phyloP scores from a whole-genome alignment of 2,797 vertebrate genomes.

The Bradypodion ventrale region DNA sequence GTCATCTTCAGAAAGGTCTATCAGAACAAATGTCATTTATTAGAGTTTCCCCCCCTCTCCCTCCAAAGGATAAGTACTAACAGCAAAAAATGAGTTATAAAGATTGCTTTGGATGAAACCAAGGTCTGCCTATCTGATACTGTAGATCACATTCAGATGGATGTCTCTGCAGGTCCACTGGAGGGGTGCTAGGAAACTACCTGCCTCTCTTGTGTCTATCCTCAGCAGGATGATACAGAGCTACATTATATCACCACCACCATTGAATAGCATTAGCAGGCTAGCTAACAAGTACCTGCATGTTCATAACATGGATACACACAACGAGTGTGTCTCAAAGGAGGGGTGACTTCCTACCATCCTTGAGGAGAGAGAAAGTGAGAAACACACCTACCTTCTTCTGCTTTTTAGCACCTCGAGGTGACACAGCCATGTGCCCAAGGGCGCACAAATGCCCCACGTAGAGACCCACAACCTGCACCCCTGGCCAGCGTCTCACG shows the following conservation, averaged over 20 bases:
- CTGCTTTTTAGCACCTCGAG: background rate
- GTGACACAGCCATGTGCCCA: background rate
- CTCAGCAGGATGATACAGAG: too few species aligned
- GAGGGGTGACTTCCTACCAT: background rate
- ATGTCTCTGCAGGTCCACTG: background rate
- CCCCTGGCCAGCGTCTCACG: too few species aligned
- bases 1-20: background rate
- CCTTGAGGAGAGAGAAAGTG: background rate
- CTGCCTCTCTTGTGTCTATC: background rate
- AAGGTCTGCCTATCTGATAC: background rate
- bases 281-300: background rate
- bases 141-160: background rate
- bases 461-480: background rate
- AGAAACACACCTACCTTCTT: background rate
- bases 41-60: background rate
- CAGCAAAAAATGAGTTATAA: background rate
- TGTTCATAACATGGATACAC: background rate
- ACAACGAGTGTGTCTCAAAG: background rate
- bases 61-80: background rate
- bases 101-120: background rate
- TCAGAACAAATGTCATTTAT: background rate
- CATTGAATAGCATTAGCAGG: too few species aligned
- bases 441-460: background rate
- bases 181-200: background rate
- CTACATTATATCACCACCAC: too few species aligned